Evolutionary conservation across 2,113 vertebrate genomes (phyloP), one percentile per base, ranked within the genome.

Genomic region (Pogona vitticeps): DNA sequence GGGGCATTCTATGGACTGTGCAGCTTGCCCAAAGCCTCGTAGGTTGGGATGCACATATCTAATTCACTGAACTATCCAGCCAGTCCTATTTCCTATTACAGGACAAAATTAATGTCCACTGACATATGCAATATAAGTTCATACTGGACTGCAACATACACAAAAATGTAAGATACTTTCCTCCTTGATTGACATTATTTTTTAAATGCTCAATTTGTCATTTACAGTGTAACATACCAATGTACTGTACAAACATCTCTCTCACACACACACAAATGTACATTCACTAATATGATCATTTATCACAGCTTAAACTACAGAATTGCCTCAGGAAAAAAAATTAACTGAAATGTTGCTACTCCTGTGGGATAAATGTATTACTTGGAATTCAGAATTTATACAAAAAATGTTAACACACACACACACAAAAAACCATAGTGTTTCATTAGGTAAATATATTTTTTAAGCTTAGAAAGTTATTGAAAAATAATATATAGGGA

Each of bases 351-450:
- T 61, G 67, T 58, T 87, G 61, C 76, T 87, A 61, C 78, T 92
- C 90, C 46, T 71, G 68, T 5, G 0, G 78, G 56, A 87, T 71
- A 90, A 88, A 91, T 59, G 76, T 33, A 91, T 92, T 76, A 91
- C 46, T 80, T 90, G 61, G 84, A 65, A 89, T 89, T 89, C 42
- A 91, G 81, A 78, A 85, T 59, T 88, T 82, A 20, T 70, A 81
- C 75, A 79, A 87, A 76, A 67, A 89, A 88, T n/a, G 76, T 81
- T 84, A 88, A 81, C 88, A 91, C 46, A 84, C n/a, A n/a, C n/a
- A n/a, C n/a, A n/a, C n/a, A n/a, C n/a, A 76, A 86, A 86, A 94
- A 93, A 86, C 90, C 89, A 87, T 38, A 84, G 52, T 76, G 84
- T 89, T 88, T 93, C 90, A 85, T 73, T 80, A 92, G 85, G 90